These are phyloP conservation scores for Sialis lutaria DNA, from an alignment of 2,888 invertebrate species.

Conservation along the genomic window DNA sequence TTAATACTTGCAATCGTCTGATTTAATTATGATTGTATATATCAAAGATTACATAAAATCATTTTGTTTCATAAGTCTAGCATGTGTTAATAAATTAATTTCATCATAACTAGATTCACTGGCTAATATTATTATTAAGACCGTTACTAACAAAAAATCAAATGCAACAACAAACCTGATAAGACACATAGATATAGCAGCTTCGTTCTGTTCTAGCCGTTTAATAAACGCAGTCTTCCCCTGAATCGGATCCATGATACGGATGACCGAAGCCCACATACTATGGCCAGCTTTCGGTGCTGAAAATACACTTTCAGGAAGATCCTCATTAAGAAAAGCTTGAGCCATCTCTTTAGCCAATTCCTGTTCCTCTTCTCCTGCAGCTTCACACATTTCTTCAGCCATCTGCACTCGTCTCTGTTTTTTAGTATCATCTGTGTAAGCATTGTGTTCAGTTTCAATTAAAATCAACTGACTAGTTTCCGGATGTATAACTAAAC, in stretches of 20 bases:
- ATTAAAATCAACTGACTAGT: conserved; percentile 78
- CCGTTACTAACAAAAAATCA: not conserved
- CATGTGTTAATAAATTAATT: not conserved
- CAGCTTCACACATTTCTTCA: conserved; percentile 94
- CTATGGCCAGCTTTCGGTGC: conserved; percentile 91
- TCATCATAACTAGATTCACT: not conserved
- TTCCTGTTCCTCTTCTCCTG: conserved; percentile 88
- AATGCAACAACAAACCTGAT: conserved; percentile 46
- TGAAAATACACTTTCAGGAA: conserved; percentile 87
- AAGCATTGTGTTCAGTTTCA: conserved; percentile 97
- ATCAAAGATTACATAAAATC: not conserved
- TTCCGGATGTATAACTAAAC: conserved; percentile 84
- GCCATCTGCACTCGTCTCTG: conserved; percentile 89
- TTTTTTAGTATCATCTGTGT: conserved; percentile 91
- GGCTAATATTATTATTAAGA: not conserved
- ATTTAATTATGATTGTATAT: not conserved
- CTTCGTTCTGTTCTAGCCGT: conserved; percentile 88
- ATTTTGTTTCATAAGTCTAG: not conserved
- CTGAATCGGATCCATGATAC: conserved; percentile 70
- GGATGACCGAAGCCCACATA: conserved; percentile 87
- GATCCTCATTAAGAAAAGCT: conserved; percentile 83
- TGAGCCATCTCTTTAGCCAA: conserved; percentile 95
- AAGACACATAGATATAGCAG: conserved; percentile 76
- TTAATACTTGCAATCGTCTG: too few species aligned
- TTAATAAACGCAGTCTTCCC: conserved; percentile 64